Conservation (phyloP, 2,888 invertebrate species). For the Ennomos quercinarius region DNA sequence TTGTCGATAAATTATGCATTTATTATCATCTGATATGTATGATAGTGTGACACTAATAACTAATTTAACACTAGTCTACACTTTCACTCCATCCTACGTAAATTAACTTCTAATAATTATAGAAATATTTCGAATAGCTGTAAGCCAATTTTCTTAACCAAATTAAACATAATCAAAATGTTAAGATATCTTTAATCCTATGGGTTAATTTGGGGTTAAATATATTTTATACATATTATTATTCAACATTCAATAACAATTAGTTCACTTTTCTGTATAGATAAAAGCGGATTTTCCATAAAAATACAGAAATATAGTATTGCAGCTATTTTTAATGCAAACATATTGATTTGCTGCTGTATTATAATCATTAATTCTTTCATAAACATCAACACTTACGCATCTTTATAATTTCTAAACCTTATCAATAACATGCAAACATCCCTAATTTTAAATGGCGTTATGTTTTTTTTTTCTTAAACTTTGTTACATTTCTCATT, state of each 20-base stretch:
- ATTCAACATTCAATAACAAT: constrained; percentile 76
- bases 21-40: constrained; percentile 54
- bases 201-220: constrained; percentile 67
- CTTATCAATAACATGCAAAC: constrained; percentile 37
- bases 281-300: constrained; percentile 40
- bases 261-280: constrained; percentile 49
- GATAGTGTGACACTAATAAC: constrained; percentile 31
- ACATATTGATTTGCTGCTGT: constrained; percentile 12
- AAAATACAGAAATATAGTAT: constrained; percentile 31
- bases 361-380: constrained; percentile 20
- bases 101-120: constrained; percentile 36
- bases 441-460: constrained; percentile 29
- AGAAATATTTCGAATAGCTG: constrained; percentile 53
- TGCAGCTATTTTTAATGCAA: constrained; percentile 30
- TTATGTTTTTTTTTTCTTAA: neutral
- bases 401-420: constrained; percentile 19
- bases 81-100: constrained; percentile 25
- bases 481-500: neutral
- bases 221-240: constrained; percentile 68
- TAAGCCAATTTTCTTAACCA: constrained; percentile 65
- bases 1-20: constrained; percentile 40
- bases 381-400: constrained; percentile 33
- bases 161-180: constrained; percentile 40
- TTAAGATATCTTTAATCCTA: constrained; percentile 63
- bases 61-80: constrained; percentile 24